These are phyloP conservation scores for Cynaeus angustus DNA, from an alignment of 2,888 invertebrate genomes.

Conservation along the genomic window DNA sequence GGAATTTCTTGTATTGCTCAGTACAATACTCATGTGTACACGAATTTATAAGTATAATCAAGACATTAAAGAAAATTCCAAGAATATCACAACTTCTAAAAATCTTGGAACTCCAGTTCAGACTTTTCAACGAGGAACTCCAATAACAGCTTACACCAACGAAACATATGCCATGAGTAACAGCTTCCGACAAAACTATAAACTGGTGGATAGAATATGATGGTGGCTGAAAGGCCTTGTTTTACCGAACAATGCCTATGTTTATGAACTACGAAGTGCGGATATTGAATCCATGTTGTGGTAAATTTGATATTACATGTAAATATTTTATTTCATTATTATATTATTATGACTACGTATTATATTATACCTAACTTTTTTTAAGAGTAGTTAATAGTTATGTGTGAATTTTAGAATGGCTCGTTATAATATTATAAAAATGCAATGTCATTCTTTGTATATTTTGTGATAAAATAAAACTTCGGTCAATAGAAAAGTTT, in stretches of 20 bases:
- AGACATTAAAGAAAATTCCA: conserved; percentile 66
- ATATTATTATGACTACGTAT: no score
- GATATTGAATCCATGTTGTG: conserved; percentile 78
- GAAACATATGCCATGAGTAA: conserved; percentile 69
- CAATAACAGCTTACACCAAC: conserved; percentile 65
- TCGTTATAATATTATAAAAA: no score
- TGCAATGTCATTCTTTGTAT: no score
- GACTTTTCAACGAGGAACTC: conserved; percentile 54
- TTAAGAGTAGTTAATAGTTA: no score
- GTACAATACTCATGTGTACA: conserved; percentile 82
- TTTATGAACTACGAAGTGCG: conserved; percentile 72
- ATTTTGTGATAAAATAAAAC: no score
- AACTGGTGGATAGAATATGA: conserved; percentile 68
- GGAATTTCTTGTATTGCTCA: conserved; percentile 82
- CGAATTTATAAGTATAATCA: conserved; percentile 75
- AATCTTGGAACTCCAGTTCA: conserved; percentile 46
- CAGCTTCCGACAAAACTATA: conserved; percentile 68
- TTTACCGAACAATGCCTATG: conserved; percentile 57
- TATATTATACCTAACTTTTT: no score
- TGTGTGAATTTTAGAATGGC: no score
- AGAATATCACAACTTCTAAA: conserved; percentile 53
- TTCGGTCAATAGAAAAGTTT: no score
- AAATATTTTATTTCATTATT: no score
- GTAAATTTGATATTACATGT: no score
- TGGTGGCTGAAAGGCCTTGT: conserved; percentile 65